Evolutionary conservation across 2,113 vertebrate genomes (phyloP), one percentile per base, ranked within the genome.

Genomic region (Dromas ardeola): DNA sequence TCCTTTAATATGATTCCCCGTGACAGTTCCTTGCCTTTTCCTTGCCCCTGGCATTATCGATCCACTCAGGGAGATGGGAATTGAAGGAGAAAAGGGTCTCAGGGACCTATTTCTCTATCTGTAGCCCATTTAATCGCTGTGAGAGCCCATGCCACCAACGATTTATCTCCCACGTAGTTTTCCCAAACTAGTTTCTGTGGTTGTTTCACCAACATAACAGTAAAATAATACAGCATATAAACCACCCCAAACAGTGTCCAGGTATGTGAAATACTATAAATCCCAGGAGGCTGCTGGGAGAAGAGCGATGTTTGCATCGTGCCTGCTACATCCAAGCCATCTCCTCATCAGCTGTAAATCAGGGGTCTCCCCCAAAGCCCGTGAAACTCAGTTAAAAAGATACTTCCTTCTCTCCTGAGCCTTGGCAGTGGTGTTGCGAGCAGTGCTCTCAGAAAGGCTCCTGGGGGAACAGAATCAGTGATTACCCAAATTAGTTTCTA

Each of bases 401-500:
- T 25, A 36, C 70, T 82, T 70, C 82, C 88, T 29, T 40, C 66
- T 38, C 61, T 72, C 76, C n/a, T 55, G 55, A 78, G 71, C 65
- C 83, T 50, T 26, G 7, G 85, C 77, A 77, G 36, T 43, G 61
- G 47, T n/a, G 16, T 40, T 84, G 67, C 55, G 78, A 53, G 81
- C 78, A 25, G 20, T 1, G 53, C 72, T 86, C 94, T 93, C 74
- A 80, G 88, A 89, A 88, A 89, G 55, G 72, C 83, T 95, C 81
- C 94, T 70, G 81, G 78, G 89, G 94, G 83, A 96, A 93, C 53
- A 81, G 93, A 96, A 62, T 65, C 93, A 85, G n/a, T 83, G 89
- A 98, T 96, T 97, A 93, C 49, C 65, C 94, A 87, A 95, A 97
- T 97, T 97, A 95, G 97, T 95, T 93, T 95, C 91, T 96, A 96